These are phyloP conservation scores for Osmerus mordax DNA, from an alignment of 2,113 vertebrate genomes.

Conservation along the genomic window DNA sequence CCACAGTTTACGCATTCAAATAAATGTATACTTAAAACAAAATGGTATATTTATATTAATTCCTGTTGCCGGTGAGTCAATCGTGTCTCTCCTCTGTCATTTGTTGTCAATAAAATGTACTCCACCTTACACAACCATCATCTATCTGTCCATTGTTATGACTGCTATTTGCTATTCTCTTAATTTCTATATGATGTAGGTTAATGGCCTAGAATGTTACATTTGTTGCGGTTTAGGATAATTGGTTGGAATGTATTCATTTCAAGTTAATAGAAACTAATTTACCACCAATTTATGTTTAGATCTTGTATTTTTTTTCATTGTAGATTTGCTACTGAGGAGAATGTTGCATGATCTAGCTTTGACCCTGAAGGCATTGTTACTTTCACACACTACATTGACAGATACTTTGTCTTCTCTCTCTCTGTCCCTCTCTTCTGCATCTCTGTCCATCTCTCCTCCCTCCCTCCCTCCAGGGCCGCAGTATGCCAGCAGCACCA, in stretches of 20 bases:
- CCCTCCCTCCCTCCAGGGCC: slow-evolving; percentile 70
- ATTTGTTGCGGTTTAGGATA: too few relatives aligned
- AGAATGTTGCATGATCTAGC: too few relatives aligned
- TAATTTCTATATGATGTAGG: neutral
- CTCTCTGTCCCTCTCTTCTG: neutral
- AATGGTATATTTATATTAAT: too few relatives aligned
- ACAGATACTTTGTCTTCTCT: neutral
- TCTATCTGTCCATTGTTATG: neutral
- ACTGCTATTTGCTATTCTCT: neutral
- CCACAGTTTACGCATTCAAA: too few relatives aligned
- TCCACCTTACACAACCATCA: neutral
- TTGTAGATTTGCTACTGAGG: too few relatives aligned
- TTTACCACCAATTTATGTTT: too few relatives aligned
- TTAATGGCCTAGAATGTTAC: neutral
- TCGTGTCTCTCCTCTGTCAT: neutral
- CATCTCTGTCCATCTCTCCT: neutral
- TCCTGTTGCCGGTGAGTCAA: neutral
- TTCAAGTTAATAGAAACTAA: too few relatives aligned
- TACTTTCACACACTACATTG: neutral
- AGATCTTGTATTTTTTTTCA: too few relatives aligned
- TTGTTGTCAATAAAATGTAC: slow-evolving; percentile 1
- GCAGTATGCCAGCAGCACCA: slow-evolving; percentile 93
- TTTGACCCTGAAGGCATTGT: neutral
- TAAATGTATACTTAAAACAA: too few relatives aligned
- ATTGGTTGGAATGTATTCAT: too few relatives aligned